Percentiles rank a stretch among this genome's conserved stretches.
phyloP scores from a whole-genome alignment of 2,888 invertebrate species.

The Heliconius ethilla region DNA sequence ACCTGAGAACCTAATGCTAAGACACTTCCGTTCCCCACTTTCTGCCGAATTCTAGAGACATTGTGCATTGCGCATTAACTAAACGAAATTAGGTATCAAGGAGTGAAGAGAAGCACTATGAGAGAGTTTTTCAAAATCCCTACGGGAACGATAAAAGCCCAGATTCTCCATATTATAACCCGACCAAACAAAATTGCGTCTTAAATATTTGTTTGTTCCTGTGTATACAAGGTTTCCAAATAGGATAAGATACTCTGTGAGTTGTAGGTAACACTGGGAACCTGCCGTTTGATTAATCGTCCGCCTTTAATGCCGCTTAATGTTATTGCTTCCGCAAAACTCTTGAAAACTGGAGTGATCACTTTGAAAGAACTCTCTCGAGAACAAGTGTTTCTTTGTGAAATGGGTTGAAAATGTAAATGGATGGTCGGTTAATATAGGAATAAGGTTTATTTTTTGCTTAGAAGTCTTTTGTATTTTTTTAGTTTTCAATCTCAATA shows the following conservation, averaged over 20 bases:
- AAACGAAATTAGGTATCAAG: too few species aligned
- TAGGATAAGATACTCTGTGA: neutral
- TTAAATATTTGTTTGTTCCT: too few species aligned
- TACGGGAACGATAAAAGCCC: too few species aligned
- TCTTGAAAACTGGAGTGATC: slow-evolving; percentile 14
- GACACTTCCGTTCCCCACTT: too few species aligned
- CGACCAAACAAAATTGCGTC: too few species aligned
- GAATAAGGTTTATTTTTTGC: neutral
- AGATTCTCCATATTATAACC: too few species aligned
- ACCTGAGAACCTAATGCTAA: neutral
- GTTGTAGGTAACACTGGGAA: neutral
- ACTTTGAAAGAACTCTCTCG: slow-evolving; percentile 6
- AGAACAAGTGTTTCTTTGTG: neutral
- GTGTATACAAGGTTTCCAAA: neutral
- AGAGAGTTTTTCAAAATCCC: too few species aligned
- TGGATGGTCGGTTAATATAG: neutral
- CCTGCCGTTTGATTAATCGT: slow-evolving; percentile 27
- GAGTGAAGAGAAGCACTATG: too few species aligned
- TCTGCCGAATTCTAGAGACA: too few species aligned
- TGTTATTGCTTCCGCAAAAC: slow-evolving; percentile 21
- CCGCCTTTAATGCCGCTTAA: slow-evolving; percentile 21
- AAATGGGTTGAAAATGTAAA: neutral
- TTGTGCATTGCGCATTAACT: too few species aligned
- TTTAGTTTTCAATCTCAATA: neutral
- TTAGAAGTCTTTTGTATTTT: neutral